A percentile compares a stretch with the other conserved stretches of the same genome.
Evolutionary conservation across 2,888 invertebrate genomes (phyloP).

Genomic region (Margaritifera margaritifera): DNA sequence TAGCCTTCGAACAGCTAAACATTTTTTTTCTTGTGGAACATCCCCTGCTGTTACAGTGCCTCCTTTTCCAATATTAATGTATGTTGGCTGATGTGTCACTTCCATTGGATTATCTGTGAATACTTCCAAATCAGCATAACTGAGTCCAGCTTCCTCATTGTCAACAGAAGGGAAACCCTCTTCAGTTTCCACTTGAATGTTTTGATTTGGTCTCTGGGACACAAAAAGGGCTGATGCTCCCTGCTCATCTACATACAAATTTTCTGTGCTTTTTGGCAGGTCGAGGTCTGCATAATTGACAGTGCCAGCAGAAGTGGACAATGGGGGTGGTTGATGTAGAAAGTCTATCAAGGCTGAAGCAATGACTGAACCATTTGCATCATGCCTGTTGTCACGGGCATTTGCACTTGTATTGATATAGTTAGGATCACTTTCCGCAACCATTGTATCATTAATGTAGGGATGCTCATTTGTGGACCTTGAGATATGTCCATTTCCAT

Average conservation of each 20-base stretch:
- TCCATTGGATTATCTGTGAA: conserved; percentile 42
- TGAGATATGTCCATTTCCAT: conserved; percentile 28
- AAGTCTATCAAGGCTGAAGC: conserved; percentile 56
- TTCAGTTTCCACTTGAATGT: conserved; percentile 11
- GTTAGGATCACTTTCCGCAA: conserved; percentile 37
- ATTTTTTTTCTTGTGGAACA: conserved; percentile 4
- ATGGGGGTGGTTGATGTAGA: conserved; percentile 50
- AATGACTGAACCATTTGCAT: conserved; percentile 7
- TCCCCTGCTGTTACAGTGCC: conserved; percentile 9
- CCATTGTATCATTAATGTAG: conserved; percentile 29
- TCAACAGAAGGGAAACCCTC: conserved; percentile 24
- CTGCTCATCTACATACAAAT: conserved; percentile 40
- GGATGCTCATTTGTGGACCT: conserved; percentile 37
- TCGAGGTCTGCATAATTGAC: conserved; percentile 88
- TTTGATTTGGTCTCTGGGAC: conserved; percentile 5
- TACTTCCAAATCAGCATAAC: conserved; percentile 51
- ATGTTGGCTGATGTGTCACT: conserved; percentile 39
- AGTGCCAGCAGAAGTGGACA: conserved; percentile 15
- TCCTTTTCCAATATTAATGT: conserved; percentile 50
- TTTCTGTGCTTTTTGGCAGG: conserved; percentile 74
- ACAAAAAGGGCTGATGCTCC: conserved; percentile 19
- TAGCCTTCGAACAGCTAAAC: conserved; percentile 16
- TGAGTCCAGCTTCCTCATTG: conserved; percentile 34
- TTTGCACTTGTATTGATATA: conserved; percentile 53
- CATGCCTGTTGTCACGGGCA: not conserved